Evolutionary conservation across 2,797 vertebrate genomes (phyloP).

Genomic region (Myotis planiceps): DNA sequence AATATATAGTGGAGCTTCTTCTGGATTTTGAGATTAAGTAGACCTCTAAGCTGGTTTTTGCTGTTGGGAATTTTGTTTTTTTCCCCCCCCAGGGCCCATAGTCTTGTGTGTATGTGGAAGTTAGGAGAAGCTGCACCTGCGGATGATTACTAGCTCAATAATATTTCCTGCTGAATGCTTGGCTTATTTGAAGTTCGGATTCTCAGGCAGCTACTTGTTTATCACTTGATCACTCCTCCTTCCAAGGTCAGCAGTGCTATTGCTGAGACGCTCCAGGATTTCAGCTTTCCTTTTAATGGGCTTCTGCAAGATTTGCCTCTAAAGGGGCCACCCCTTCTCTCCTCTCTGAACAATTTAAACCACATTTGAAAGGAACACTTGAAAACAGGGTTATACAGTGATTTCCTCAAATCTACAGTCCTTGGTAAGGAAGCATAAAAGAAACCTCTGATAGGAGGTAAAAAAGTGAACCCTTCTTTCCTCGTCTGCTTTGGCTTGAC

Average conservation of each 20-base stretch:
- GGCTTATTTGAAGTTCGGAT: slow-evolving; percentile 14
- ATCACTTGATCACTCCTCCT: background rate
- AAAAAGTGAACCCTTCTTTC: slow-evolving; percentile 84
- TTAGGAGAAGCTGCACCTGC: background rate
- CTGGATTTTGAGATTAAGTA: background rate
- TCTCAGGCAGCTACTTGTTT: background rate
- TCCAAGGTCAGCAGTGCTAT: background rate
- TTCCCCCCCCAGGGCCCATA: background rate
- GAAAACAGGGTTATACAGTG: slow-evolving; percentile 33
- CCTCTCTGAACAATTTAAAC: slow-evolving; percentile 2
- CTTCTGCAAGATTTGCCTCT: background rate
- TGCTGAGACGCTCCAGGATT: background rate
- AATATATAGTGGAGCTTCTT: background rate
- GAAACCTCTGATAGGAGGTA: slow-evolving; percentile 82
- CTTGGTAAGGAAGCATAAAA: slow-evolving; percentile 80
- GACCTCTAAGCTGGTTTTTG: background rate
- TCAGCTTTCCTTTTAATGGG: background rate
- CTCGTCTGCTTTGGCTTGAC: slow-evolving; percentile 73
- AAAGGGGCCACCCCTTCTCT: background rate
- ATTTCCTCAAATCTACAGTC: slow-evolving; percentile 22
- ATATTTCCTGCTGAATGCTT: background rate
- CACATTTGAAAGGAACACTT: slow-evolving; percentile 49
- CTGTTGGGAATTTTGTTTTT: background rate
- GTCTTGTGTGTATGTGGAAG: background rate
- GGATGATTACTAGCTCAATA: background rate